These are phyloP conservation scores for Cataglyphis cursor DNA, from an alignment of 2,888 invertebrate genomes.

Conservation along the genomic window DNA sequence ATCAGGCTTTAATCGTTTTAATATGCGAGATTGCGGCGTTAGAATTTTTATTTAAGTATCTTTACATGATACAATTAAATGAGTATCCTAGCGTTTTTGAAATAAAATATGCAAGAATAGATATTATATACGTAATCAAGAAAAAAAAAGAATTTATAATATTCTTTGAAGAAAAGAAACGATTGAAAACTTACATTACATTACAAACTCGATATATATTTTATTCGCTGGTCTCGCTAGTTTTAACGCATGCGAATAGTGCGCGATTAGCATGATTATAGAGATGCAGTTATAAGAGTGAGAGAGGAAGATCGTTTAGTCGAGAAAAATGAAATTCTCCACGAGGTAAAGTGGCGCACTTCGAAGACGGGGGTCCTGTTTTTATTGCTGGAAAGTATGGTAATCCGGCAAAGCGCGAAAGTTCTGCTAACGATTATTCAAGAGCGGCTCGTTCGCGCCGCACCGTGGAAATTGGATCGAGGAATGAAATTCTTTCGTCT, in stretches of 20 bases:
- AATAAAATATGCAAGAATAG: neutral
- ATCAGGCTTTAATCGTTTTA: conserved; percentile 59
- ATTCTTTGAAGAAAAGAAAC: neutral
- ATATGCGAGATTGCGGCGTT: conserved; percentile 46
- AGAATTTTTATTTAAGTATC: neutral
- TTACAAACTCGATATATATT: conserved; percentile 34
- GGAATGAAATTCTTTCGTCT: conserved; percentile 72
- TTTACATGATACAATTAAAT: too few species aligned
- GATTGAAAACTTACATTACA: neutral
- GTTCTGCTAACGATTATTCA: conserved; percentile 75
- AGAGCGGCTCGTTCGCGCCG: conserved; percentile 52
- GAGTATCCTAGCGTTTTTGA: neutral
- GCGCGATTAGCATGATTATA: conserved; percentile 71
- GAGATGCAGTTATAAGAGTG: conserved; percentile 67
- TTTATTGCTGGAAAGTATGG: conserved; percentile 71
- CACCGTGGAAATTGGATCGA: conserved; percentile 70
- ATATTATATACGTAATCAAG: neutral
- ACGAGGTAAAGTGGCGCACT: conserved; percentile 56
- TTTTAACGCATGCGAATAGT: conserved; percentile 42
- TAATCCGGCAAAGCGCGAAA: conserved; percentile 75
- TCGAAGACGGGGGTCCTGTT: conserved; percentile 48
- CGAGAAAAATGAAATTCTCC: conserved; percentile 67
- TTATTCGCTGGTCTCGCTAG: neutral
- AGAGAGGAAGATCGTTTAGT: conserved; percentile 56
- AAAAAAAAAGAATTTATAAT: neutral